These are phyloP conservation scores for Pseudonaja textilis DNA, from an alignment of 2,113 vertebrate genomes.

Conservation along the genomic window DNA sequence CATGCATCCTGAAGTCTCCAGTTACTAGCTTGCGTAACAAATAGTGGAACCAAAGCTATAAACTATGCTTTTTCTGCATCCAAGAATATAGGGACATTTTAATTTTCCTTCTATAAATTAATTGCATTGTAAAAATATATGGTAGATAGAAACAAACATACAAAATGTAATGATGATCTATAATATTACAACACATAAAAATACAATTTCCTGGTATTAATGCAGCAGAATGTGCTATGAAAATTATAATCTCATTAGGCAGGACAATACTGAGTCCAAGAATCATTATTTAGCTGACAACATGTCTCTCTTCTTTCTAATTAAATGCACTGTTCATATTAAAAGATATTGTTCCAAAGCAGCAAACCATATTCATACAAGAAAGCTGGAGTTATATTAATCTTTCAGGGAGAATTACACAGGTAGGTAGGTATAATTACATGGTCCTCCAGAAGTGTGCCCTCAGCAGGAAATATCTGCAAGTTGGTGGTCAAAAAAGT, in stretches of 20 bases:
- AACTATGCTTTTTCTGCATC: not conserved
- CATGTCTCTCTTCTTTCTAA: conserved; percentile 12
- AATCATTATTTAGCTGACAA: conserved; percentile 8
- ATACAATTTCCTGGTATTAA: not conserved
- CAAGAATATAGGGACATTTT: not conserved
- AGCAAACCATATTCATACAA: not conserved
- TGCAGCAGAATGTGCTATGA: not conserved
- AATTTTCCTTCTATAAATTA: not conserved
- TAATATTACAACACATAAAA: not conserved
- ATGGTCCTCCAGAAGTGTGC: conserved; percentile 33
- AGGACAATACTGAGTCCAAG: not conserved
- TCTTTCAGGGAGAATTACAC: conserved; percentile 37
- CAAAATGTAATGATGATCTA: not conserved
- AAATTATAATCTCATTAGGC: not conserved
- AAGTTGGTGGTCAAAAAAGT: conserved; percentile 45
- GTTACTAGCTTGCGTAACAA: not conserved
- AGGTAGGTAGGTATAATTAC: conserved; percentile 27
- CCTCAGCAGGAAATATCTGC: conserved; percentile 30
- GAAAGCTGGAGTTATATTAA: conserved; percentile 41
- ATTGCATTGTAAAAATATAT: not conserved
- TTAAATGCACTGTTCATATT: conserved; percentile 12
- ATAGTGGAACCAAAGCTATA: not conserved
- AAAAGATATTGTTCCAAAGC: conserved; percentile 21
- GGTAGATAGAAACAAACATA: not conserved
- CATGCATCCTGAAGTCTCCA: not conserved